Base-by-base conservation (phyloP, 2,888 invertebrate species). In the Acanthacorydalis orientalis region DNA sequence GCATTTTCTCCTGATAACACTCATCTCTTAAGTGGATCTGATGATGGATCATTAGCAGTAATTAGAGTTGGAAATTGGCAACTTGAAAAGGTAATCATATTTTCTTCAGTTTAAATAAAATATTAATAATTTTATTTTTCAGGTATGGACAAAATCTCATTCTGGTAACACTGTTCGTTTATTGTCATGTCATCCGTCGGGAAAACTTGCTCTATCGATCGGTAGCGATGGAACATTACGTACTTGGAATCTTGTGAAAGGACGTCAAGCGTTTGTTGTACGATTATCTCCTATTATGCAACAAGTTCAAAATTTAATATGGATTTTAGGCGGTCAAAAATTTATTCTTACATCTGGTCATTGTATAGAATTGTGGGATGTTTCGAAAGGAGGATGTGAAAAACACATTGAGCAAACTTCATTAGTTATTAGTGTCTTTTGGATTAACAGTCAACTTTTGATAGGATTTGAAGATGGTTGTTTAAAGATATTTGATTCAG, bases 161-260 rank as follows among this genome's bases (percentile, higher is more conserved):
- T 82, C 80, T 67, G 88, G 83, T 47, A 70, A 71, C 53, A 72
- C 80, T 4, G 76, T 95, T 1, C 77, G 78, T 49, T 75, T 78
- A 52, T 68, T 93, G 47, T 78, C 85, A 44, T 73, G 93, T 43
- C 95, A 96, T 70, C 87, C 91, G 1, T 81, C 82, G 56, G 91
- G 91, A 11, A 92, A 91, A 67, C 59, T 95, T 53, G 89, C 90
- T 0, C 66, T 96, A 8, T 85, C 91, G 10, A 74, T 92, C 37
- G 90, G 92, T 12, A 78, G 77, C 44, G 93, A 96, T 64, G 78
- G 77, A 55, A 81, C 84, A 6, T 64, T 96, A 42, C 72, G 83
- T 57, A 93, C 93, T 3, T 96, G 96, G 96, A 93, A 96, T 69
- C 70, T 96, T 51, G 73, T 95, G 1, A 92, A 90, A 64, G 95